Percentiles rank a stretch among this genome's conserved stretches.
These are phyloP conservation scores for Philereme vetulata DNA, from an alignment of 2,888 invertebrate species.

Conservation along the genomic window DNA sequence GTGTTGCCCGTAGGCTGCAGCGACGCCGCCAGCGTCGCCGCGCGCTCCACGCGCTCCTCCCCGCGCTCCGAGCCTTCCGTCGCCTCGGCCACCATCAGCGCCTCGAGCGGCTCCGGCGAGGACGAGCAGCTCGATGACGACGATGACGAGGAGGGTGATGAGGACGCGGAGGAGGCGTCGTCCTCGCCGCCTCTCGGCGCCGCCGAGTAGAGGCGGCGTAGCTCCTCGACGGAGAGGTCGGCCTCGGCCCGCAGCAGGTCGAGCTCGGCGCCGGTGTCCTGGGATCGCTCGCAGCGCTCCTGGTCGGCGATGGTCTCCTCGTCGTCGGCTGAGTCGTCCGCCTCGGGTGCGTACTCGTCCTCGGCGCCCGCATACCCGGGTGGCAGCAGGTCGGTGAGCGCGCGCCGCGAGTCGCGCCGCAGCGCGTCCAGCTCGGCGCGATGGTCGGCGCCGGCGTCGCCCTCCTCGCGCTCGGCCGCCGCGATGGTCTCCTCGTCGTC, in stretches of 20 bases:
- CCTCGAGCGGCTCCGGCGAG: slow-evolving; percentile 37
- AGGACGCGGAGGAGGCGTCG: slow-evolving; percentile 45
- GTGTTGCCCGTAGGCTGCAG: slow-evolving; percentile 99
- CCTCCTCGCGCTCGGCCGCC: slow-evolving; percentile 89
- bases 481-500: slow-evolving; percentile 98
- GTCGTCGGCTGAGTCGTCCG: slow-evolving; percentile 87
- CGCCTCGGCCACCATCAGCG: slow-evolving; percentile 37
- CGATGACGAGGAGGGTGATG: slow-evolving; percentile 48
- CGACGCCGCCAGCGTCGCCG: slow-evolving; percentile 96
- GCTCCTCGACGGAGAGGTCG: slow-evolving; percentile 91
- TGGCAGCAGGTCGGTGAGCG: slow-evolving; percentile 94
- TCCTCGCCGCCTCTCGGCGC: slow-evolving; percentile 40
- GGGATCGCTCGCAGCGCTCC: slow-evolving; percentile 86
- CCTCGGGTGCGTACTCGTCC: slow-evolving; percentile 55
- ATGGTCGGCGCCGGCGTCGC: slow-evolving; percentile 77
- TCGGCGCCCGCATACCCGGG: slow-evolving; percentile 89
- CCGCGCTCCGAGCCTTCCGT: slow-evolving; percentile 53
- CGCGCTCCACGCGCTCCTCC: slow-evolving; percentile 92
- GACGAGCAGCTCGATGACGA: slow-evolving; percentile 33
- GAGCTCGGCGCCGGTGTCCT: slow-evolving; percentile 86
- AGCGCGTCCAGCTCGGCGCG: slow-evolving; percentile 92
- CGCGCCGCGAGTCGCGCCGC: slow-evolving; percentile 94
- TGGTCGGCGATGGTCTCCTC: slow-evolving; percentile 71
- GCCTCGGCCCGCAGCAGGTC: slow-evolving; percentile 90
- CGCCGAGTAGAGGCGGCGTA: slow-evolving; percentile 88